A percentile compares a stretch with the other conserved stretches of the same genome.
Evolutionary conservation across 2,797 vertebrate species (phyloP).

Genomic region (Lepus townsendii): DNA sequence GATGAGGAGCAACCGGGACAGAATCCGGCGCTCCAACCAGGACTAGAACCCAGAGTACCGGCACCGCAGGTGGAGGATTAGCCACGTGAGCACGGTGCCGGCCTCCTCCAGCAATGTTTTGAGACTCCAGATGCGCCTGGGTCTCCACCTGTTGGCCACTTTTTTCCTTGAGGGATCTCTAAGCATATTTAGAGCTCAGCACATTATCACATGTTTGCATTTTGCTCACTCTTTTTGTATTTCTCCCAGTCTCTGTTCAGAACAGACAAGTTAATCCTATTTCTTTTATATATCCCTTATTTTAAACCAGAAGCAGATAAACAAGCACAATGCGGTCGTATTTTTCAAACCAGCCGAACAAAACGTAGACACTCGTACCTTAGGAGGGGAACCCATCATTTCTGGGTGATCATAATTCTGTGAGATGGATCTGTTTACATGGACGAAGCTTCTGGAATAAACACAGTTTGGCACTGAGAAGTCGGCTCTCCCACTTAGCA

Average conservation of each 20-base stretch:
- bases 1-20: no score
- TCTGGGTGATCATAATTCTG: neutral
- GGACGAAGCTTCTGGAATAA: neutral
- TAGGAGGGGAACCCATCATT: neutral
- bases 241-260: neutral
- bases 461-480: neutral
- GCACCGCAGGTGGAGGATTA: no score
- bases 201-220: neutral
- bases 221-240: neutral
- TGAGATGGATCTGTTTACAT: neutral
- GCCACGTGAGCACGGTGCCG: no score
- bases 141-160: neutral
- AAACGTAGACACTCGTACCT: neutral
- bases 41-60: no score
- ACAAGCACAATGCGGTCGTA: neutral
- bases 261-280: neutral
- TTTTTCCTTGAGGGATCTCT: neutral
- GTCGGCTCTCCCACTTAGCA: neutral
- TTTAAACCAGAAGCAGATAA: neutral
- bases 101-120: no score
- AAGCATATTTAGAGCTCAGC: neutral
- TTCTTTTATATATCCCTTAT: neutral
- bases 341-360: neutral
- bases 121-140: neutral
- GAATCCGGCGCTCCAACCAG: no score